Conservation (phyloP, 2,113 vertebrate species). For the Xyrauchen texanus region DNA sequence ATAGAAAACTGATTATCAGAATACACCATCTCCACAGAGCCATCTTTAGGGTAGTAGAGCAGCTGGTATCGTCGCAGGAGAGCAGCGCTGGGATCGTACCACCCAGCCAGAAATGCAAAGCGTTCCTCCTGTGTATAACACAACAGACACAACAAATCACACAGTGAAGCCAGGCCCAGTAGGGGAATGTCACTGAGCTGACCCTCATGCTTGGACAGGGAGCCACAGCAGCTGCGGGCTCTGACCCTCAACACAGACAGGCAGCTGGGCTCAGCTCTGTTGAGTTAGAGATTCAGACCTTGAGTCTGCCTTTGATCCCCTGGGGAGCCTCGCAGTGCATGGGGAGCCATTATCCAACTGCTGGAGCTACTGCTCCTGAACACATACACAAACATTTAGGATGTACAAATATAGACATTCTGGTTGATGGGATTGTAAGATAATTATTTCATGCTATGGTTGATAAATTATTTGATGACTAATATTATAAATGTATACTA, state of each 20-base stretch:
- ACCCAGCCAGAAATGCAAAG: slow-evolving; percentile 88
- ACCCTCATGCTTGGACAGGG: slow-evolving; percentile 14
- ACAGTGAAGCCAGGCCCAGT: slow-evolving; percentile 21
- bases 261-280: slow-evolving; percentile 41
- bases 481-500: background rate
- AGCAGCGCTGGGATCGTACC: slow-evolving; percentile 88
- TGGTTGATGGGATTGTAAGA: background rate
- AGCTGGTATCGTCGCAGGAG: slow-evolving; percentile 89
- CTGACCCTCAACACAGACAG: slow-evolving; percentile 37
- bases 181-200: slow-evolving; percentile 17
- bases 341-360: slow-evolving; percentile 24
- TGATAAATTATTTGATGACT: background rate
- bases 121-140: slow-evolving; percentile 79
- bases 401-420: background rate
- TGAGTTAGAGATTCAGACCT: slow-evolving; percentile 27
- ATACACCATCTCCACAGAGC: slow-evolving; percentile 90
- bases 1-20: background rate
- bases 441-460: background rate
- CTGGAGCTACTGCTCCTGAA: slow-evolving; percentile 21
- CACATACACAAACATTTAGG: background rate
- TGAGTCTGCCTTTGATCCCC: background rate
- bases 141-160: slow-evolving; percentile 34
- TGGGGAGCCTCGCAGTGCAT: background rate
- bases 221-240: background rate
- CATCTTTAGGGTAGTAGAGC: slow-evolving; percentile 88